Evolutionary conservation across 1,140 invertebrate genomes (phyloP), one percentile per base, ranked within the genome.

Genomic region (Lasioglossum albipes): DNA sequence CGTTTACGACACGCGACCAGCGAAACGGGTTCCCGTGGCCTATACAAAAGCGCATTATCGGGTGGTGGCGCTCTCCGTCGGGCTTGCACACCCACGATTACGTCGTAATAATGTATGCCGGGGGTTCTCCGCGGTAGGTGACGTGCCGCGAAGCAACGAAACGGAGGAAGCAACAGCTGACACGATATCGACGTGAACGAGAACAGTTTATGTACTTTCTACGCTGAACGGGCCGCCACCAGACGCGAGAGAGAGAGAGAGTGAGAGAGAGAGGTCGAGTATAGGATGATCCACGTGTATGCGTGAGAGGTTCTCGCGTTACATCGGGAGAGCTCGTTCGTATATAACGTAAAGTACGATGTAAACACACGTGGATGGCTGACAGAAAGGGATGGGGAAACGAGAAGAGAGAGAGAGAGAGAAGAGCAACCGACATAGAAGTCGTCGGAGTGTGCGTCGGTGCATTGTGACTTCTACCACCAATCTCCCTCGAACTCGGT

Each of bases 81-180:
- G 13, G 61, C 12, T 7, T 13, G 22, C 12, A 61, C 67, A 79
- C 73, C 68, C 70, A 70, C 59, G 70, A 41, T 67, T 22, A 67
- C 65, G 64, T 52, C 4, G 64, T 16, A 45, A 49, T 73, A 54
- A 66, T 70, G 69, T 41, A 27, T 71, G 65, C 61, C 52, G 41
- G 31, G 7, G 54, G 31, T 59, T 59, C 62, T 27, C 16, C 45
- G 54, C 22, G 59, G 61, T 22, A 36, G 70, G 45, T 45, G 68
- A 79, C 62, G 61, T 31, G 22, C 62, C 69, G 22, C 42, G 67
- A 66, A 42, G 62, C 49, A 54, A 79, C 79, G 72, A 77, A 73
- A 80, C 82, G 72, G 87, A 83, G 76, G 82, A 88, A 88, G 89
- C 88, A 90, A 90, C 89, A 90, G 88, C 89, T 90, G 89, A 90